phyloP scores from a whole-genome alignment of 2,888 invertebrate species.

The Adineta ricciae region DNA sequence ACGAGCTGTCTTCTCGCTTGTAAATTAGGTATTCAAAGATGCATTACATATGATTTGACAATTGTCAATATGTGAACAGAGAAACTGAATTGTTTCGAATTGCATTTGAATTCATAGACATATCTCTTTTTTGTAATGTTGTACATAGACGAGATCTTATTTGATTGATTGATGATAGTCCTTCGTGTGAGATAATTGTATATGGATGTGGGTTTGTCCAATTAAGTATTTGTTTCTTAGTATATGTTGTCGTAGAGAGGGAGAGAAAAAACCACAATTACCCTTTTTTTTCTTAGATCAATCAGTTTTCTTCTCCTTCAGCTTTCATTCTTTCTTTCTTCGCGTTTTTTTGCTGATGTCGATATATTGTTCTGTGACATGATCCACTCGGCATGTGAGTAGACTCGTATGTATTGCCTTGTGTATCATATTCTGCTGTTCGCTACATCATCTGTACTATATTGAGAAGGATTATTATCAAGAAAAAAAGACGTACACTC shows the following conservation, averaged over 20 bases:
- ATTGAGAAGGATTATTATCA: neutral
- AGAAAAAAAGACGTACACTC: neutral
- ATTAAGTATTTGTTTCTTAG: neutral
- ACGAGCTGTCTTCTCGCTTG: too few species aligned
- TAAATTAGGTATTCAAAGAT: too few species aligned
- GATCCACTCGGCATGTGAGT: neutral
- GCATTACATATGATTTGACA: neutral
- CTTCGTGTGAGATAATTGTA: neutral
- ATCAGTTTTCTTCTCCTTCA: neutral
- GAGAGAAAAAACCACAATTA: neutral
- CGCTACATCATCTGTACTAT: neutral
- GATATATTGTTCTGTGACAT: neutral
- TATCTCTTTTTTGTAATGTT: neutral
- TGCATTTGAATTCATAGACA: neutral
- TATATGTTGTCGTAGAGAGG: neutral
- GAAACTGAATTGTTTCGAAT: neutral
- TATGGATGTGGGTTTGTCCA: neutral
- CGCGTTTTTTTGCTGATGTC: neutral
- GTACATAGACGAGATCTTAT: neutral
- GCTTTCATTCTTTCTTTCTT: too few species aligned
- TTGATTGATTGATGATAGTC: conserved; percentile 13
- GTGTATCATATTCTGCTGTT: neutral
- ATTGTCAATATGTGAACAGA: neutral
- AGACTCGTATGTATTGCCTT: neutral
- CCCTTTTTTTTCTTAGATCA: neutral